Evolutionary conservation across 2,888 invertebrate genomes (phyloP).

Genomic region (Folsomia manolachei): DNA sequence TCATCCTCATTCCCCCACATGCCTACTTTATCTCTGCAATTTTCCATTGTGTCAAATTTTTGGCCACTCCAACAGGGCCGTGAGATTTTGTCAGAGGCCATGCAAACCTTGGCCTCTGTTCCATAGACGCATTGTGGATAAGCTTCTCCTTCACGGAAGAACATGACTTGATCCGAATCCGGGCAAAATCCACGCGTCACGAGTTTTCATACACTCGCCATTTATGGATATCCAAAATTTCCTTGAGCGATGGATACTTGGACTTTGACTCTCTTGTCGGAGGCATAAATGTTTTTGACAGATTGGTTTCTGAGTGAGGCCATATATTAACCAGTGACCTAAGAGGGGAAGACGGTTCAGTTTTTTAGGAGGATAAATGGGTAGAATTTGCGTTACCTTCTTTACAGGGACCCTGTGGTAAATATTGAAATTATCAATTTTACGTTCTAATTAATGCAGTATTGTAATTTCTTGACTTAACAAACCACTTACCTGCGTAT

Average conservation of each 20-base stretch:
- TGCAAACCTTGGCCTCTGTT: constrained; percentile 31
- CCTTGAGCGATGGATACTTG: constrained; percentile 35
- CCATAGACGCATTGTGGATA: constrained; percentile 32
- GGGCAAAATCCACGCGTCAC: constrained; percentile 44
- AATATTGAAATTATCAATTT: neutral
- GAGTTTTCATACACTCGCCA: constrained; percentile 45
- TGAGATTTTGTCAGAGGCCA: constrained; percentile 30
- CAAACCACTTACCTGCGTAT: constrained; percentile 35
- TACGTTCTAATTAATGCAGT: too few relatives aligned
- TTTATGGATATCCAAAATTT: constrained; percentile 44
- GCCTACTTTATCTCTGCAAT: constrained; percentile 40
- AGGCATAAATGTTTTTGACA: constrained; percentile 37
- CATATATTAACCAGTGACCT: constrained; percentile 47
- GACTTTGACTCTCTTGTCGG: constrained; percentile 27
- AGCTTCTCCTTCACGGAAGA: constrained; percentile 40
- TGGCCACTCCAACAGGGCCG: constrained; percentile 43
- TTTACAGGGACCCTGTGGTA: constrained; percentile 42
- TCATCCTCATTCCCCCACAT: constrained; percentile 44
- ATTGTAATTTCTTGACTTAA: neutral
- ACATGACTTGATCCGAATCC: constrained; percentile 39
- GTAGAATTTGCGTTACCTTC: too few relatives aligned
- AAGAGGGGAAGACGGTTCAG: too few relatives aligned
- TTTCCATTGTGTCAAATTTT: constrained; percentile 35
- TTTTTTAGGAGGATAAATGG: too few relatives aligned
- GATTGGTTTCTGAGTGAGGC: constrained; percentile 39